Conservation (phyloP, 2,888 invertebrate genomes). For the Pollenia amentaria region DNA sequence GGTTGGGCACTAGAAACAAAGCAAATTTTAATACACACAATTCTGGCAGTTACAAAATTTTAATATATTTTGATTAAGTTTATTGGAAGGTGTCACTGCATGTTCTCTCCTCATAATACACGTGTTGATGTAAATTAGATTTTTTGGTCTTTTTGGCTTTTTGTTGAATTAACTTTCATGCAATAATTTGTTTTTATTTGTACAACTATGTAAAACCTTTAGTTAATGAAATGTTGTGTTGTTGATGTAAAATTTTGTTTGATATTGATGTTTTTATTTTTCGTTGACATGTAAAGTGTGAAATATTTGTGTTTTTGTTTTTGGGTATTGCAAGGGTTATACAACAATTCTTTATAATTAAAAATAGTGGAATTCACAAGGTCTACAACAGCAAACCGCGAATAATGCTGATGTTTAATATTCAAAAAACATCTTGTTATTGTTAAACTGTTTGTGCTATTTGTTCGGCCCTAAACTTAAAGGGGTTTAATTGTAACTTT, state of each 20-base stretch:
- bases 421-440: too few relatives aligned
- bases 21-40: slow-evolving; percentile 38
- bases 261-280: too few relatives aligned
- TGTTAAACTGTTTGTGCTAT: too few relatives aligned
- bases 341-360: too few relatives aligned
- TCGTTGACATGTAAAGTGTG: background rate
- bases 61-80: slow-evolving; percentile 60
- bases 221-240: background rate
- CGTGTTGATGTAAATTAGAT: background rate
- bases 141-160: background rate
- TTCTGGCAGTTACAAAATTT: slow-evolving; percentile 57
- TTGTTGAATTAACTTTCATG: background rate
- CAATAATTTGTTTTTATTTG: background rate
- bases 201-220: background rate
- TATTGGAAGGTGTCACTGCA: slow-evolving; percentile 21
- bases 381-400: too few relatives aligned
- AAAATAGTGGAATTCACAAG: too few relatives aligned
- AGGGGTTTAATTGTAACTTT: too few relatives aligned
- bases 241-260: too few relatives aligned
- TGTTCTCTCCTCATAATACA: slow-evolving; percentile 11
- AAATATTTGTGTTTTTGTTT: too few relatives aligned
- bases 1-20: slow-evolving; percentile 23
- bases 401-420: too few relatives aligned
- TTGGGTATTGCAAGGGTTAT: too few relatives aligned
- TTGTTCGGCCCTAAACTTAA: too few relatives aligned